Percentiles rank a stretch among this genome's conserved stretches.
These are phyloP conservation scores for Nesoenas mayeri DNA, from an alignment of 2,113 vertebrate species.

Conservation along the genomic window DNA sequence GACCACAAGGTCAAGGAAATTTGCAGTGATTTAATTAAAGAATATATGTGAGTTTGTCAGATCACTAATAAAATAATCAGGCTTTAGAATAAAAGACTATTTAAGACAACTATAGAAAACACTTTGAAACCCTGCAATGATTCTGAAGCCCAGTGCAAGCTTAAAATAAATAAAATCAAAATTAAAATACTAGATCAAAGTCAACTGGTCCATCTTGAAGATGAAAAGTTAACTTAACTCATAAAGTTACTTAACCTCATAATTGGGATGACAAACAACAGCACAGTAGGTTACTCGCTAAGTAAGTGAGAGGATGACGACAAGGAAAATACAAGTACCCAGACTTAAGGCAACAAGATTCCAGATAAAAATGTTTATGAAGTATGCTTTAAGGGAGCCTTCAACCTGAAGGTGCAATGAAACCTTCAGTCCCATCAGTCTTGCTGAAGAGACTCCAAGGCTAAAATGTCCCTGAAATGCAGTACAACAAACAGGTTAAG, in stretches of 20 bases:
- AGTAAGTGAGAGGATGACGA: background rate
- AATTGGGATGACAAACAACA: background rate
- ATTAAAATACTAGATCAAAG: conserved; percentile 27
- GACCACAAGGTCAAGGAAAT: background rate
- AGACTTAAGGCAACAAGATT: background rate
- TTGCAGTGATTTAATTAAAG: background rate
- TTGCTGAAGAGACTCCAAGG: background rate
- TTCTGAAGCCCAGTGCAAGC: background rate
- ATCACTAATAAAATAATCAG: background rate
- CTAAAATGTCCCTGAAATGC: background rate
- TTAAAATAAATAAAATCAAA: background rate
- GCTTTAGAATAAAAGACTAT: background rate
- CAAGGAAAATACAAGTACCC: background rate
- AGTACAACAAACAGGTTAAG: background rate
- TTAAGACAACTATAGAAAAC: background rate
- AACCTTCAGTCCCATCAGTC: background rate
- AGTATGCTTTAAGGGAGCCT: background rate
- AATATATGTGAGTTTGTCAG: background rate
- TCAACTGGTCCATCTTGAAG: background rate
- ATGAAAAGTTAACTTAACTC: background rate
- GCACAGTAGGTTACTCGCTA: background rate
- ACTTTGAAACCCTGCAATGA: background rate
- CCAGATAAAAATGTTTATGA: background rate
- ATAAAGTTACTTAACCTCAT: background rate
- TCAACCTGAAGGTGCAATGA: background rate